A percentile compares a stretch with the other conserved stretches of the same genome.
Evolutionary conservation across 2,113 vertebrate species (phyloP).

Genomic region (Mustela nigripes): DNA sequence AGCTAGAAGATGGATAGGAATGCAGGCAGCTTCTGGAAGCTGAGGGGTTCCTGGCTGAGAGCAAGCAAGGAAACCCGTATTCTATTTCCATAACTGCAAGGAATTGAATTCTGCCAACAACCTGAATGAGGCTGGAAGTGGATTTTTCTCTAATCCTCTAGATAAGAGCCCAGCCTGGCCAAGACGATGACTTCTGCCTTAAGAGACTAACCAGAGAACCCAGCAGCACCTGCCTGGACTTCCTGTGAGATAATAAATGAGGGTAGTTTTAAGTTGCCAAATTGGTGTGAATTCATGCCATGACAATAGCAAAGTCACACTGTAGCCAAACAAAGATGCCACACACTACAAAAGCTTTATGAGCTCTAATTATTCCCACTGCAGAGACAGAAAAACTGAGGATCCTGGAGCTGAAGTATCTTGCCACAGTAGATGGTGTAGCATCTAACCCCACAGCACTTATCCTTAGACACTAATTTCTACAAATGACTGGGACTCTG

Average conservation of each 20-base stretch:
- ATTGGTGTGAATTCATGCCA: background rate
- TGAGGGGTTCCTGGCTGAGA: background rate
- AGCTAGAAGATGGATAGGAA: no score
- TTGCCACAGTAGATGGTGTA: background rate
- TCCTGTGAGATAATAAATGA: background rate
- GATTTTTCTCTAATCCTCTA: background rate
- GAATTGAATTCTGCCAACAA: background rate
- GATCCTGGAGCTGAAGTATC: background rate
- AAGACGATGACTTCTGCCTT: background rate
- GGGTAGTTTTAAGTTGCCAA: background rate
- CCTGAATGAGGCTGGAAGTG: background rate
- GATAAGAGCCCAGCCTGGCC: background rate
- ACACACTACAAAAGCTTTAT: background rate
- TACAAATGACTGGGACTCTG: background rate
- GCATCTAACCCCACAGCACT: background rate
- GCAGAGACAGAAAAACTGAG: background rate
- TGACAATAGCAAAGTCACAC: background rate
- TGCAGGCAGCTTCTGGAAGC: background rate
- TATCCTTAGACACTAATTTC: background rate
- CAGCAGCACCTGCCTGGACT: background rate
- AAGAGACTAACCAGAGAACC: background rate
- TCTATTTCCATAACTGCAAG: background rate
- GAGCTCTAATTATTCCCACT: background rate
- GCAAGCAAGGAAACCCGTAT: background rate
- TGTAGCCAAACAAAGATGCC: background rate